phyloP scores from a whole-genome alignment of 1,140 invertebrate genomes.

The Brachionus manjavacas region DNA sequence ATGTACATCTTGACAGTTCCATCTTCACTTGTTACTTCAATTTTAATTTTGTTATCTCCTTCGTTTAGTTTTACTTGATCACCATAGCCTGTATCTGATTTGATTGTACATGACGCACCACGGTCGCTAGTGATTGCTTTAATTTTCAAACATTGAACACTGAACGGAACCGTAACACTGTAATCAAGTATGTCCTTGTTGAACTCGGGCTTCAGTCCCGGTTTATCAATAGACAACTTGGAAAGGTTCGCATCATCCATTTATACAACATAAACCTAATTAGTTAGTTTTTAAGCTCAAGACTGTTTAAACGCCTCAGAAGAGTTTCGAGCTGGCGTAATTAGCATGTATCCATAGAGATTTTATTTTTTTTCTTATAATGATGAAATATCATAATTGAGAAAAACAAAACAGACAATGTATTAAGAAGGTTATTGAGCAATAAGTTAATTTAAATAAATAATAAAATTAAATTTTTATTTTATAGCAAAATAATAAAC shows the following conservation, averaged over 20 bases:
- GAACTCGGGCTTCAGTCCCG: neutral
- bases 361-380: neutral
- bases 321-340: neutral
- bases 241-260: constrained; percentile 39
- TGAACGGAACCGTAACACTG: neutral
- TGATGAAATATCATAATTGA: no score
- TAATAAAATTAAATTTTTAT: no score
- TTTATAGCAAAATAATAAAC: no score
- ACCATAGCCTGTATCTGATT: neutral
- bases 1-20: constrained; percentile 32
- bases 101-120: constrained; percentile 9
- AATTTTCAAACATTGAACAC: neutral
- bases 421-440: no score
- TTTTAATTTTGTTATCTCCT: constrained; percentile 36
- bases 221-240: neutral
- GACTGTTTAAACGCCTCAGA: neutral
- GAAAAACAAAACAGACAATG: no score
- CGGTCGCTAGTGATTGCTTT: neutral
- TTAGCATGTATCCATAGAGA: neutral
- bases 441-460: no score
- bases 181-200: constrained; percentile 13
- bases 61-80: constrained; percentile 9
- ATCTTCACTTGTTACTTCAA: constrained; percentile 38
- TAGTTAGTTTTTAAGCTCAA: neutral
- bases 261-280: no score